Conservation (phyloP, 2,113 vertebrate species). For the Merops nubicus region DNA sequence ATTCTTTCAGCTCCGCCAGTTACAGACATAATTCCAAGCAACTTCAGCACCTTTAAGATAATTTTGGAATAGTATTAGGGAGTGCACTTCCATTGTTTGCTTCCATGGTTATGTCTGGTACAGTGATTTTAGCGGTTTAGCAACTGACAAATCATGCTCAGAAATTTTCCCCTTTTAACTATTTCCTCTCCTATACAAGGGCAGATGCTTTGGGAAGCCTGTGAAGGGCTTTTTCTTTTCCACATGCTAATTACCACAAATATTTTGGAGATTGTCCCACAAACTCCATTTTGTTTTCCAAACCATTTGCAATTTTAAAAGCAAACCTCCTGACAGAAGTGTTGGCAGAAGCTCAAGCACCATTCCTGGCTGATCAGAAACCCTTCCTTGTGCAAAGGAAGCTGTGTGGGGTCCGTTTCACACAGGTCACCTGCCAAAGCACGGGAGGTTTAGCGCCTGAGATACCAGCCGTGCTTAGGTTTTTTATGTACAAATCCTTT, state of each 20-base stretch:
- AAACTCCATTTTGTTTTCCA: conserved; percentile 11
- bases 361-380: neutral
- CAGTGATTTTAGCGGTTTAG: conserved; percentile 1
- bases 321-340: conserved; percentile 1
- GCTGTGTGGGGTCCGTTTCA: neutral
- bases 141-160: neutral
- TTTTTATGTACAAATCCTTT: neutral
- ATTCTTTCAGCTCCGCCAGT: neutral
- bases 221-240: conserved; percentile 9
- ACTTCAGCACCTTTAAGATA: conserved; percentile 21
- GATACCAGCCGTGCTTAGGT: neutral
- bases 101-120: neutral
- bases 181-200: neutral
- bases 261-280: conserved; percentile 4
- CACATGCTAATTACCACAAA: neutral
- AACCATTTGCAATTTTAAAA: conserved; percentile 39
- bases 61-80: neutral
- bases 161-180: conserved; percentile 24
- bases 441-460: neutral
- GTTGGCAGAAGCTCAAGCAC: conserved; percentile 35
- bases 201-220: neutral
- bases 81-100: neutral
- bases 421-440: neutral
- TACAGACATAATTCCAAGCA: neutral
- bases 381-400: neutral